phyloP scores from a whole-genome alignment of 2,888 invertebrate species.

The Diploptera punctata region DNA sequence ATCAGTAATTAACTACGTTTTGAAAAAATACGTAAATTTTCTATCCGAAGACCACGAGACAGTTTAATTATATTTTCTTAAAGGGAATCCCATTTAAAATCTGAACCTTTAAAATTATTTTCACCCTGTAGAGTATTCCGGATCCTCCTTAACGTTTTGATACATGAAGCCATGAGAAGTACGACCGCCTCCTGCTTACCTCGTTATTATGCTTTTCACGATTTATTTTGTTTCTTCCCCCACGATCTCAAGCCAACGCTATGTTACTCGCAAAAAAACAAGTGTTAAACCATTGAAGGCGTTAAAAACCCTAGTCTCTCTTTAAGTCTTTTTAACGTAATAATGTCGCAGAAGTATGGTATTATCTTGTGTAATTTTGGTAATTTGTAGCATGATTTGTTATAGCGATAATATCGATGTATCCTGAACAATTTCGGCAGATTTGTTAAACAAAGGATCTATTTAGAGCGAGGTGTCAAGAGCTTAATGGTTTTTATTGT shows the following conservation, averaged over 20 bases:
- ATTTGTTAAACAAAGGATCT: neutral
- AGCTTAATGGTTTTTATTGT: slow-evolving; percentile 4
- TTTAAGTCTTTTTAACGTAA: neutral
- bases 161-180: neutral
- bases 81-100: too few species aligned
- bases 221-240: neutral
- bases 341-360: neutral
- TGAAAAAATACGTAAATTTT: too few species aligned
- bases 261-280: neutral
- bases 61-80: too few species aligned
- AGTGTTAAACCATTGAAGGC: neutral
- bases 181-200: neutral
- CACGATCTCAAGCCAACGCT: neutral
- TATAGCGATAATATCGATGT: neutral
- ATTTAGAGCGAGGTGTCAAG: slow-evolving; percentile 18
- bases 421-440: neutral
- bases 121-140: too few species aligned
- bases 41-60: too few species aligned
- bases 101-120: too few species aligned
- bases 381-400: neutral
- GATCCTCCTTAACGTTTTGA: too few species aligned
- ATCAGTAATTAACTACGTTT: too few species aligned
- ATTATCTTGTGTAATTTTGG: neutral
- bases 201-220: neutral
- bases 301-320: neutral